These are phyloP conservation scores for Bombus picipes DNA, from an alignment of 1,140 invertebrate species.

Conservation along the genomic window DNA sequence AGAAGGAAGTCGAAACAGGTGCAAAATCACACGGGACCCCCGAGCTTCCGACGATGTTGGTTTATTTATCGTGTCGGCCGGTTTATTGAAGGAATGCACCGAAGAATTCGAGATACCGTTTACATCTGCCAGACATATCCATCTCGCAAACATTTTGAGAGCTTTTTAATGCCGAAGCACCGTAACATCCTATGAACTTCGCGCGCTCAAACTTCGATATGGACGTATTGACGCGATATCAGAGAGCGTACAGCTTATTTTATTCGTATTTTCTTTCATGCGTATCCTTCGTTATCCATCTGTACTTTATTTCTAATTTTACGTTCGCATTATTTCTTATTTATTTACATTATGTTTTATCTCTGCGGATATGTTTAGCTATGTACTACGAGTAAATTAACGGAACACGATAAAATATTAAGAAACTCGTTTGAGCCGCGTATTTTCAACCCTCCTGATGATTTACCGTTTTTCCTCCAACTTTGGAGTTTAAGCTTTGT, in stretches of 20 bases:
- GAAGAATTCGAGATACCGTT: conserved; percentile 7
- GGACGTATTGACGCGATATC: not conserved
- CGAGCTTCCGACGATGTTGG: conserved; percentile 1
- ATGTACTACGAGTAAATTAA: no score
- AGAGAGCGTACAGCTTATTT: not conserved
- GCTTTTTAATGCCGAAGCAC: not conserved
- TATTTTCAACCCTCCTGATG: no score
- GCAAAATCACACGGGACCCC: conserved; percentile 23
- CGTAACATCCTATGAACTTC: conserved; percentile 24
- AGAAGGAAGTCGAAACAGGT: conserved; percentile 42
- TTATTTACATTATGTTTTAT: no score
- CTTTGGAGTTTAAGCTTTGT: no score
- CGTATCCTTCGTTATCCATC: no score
- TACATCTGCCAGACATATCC: not conserved
- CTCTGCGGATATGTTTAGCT: no score
- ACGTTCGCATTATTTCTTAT: no score
- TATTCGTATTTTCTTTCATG: no score
- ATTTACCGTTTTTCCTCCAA: no score
- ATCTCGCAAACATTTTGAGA: not conserved
- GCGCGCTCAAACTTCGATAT: not conserved
- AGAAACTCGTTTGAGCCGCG: no score
- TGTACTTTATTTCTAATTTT: no score
- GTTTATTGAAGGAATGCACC: conserved; percentile 27
- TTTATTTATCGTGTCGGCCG: conserved; percentile 25
- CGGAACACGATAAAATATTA: no score